Evolutionary conservation across 1,140 invertebrate species (phyloP).

Genomic region (Tribolium madens): DNA sequence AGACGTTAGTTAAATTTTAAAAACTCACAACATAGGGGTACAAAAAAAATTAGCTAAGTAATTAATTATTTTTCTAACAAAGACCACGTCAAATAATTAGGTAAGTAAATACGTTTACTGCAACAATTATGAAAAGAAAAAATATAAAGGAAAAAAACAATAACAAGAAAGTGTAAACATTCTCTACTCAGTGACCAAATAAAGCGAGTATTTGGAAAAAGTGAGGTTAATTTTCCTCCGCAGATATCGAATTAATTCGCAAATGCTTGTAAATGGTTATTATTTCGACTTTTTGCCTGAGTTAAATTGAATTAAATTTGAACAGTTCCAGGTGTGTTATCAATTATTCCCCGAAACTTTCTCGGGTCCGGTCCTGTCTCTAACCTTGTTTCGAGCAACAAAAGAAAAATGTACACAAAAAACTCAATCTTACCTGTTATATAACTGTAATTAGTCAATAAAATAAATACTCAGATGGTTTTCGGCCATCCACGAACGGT

Average conservation of each 20-base stretch:
- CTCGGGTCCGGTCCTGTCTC: neutral
- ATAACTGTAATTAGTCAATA: neutral
- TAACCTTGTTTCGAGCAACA: constrained; percentile 12
- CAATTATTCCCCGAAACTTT: neutral
- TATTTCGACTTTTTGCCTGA: neutral
- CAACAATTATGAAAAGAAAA: neutral
- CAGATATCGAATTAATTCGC: too few relatives aligned
- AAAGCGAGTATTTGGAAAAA: too few relatives aligned
- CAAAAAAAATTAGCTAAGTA: too few relatives aligned
- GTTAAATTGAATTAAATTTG: neutral
- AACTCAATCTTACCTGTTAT: constrained; percentile 3
- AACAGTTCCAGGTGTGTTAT: neutral
- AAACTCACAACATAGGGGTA: too few relatives aligned
- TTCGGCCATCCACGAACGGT: neutral
- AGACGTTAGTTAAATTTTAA: too few relatives aligned
- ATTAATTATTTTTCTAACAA: too few relatives aligned
- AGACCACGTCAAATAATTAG: too few relatives aligned
- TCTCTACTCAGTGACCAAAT: too few relatives aligned
- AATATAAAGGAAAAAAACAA: neutral
- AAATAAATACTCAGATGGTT: constrained; percentile 1
- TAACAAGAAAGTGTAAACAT: too few relatives aligned
- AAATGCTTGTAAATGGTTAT: too few relatives aligned
- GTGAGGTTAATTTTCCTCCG: too few relatives aligned
- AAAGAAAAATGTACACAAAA: neutral
- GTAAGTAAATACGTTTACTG: neutral